Base-by-base conservation (phyloP, 2,888 invertebrate species). In the Muscina levida region DNA sequence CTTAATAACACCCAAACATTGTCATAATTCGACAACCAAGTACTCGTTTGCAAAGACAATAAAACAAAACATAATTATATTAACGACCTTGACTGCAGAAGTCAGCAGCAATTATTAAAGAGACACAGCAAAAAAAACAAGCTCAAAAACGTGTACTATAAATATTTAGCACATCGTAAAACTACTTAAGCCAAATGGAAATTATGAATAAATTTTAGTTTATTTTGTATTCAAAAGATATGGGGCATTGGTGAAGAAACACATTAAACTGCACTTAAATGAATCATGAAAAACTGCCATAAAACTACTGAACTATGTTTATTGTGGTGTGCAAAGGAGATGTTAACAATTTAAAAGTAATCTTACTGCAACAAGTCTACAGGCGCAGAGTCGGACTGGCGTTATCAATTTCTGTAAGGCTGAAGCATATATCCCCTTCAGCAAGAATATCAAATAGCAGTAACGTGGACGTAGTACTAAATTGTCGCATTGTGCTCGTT, bases 141-240 rank as follows among this genome's bases (percentile, higher is more conserved):
- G 13, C 13, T n/a, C n/a, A 48, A 19, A 48, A 48, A 59, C 39
- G 10, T 67, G 37, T 59, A 37, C 39, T 22, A 68, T 68, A 15
- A 37, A 67, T 67, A 39, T 67, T 67, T 67, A 51, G 19, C 37
- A 48, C 37, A 37, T n/a, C 39, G 22, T 53, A 68, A 53, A 68
- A 53, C 19, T n/a, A 19, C 19, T n/a, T 10, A 37, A 59, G 39
- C 37, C 19, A 59, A 59, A 39, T 6, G 17, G 39, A 11, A 59
- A 59, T 39, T 59, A 39, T 15, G n/a, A 57, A 57, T 11, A 31
- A 31, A 31, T 31, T 31, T 31, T 5, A 31, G 31, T 31, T 31
- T 31, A 31, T 31, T 31, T n/a, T n/a, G n/a, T n/a, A 31, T 31
- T 31, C 4, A n/a, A n/a, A n/a, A n/a, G n/a, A n/a, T n/a, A n/a